Conservation (phyloP, 2,113 vertebrate species). For the Neopipo cinnamomea region DNA sequence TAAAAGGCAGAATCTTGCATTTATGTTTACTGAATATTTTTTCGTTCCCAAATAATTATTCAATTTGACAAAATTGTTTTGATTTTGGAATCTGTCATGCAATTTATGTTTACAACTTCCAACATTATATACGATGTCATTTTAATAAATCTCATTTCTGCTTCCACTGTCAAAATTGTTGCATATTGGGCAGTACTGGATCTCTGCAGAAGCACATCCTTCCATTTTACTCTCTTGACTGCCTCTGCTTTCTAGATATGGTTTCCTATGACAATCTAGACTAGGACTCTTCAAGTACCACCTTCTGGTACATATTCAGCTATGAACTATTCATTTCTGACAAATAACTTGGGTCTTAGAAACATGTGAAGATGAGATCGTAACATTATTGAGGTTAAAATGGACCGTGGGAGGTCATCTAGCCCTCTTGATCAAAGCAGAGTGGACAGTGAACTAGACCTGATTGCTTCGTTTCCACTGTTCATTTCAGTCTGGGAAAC, state of each 20-base stretch:
- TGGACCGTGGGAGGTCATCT: not conserved
- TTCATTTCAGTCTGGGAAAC: not conserved
- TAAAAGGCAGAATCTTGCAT: not conserved
- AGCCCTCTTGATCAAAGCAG: not conserved
- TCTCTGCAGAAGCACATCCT: not conserved
- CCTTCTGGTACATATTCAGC: not conserved
- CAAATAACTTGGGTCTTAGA: not conserved
- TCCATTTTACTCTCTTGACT: not conserved
- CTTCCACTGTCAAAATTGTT: not conserved
- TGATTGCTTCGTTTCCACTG: not conserved
- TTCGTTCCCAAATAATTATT: not conserved
- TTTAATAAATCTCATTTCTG: constrained; percentile 9
- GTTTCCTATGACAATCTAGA: not conserved
- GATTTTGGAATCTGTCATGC: not conserved
- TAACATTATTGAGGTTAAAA: not conserved
- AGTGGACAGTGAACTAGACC: not conserved
- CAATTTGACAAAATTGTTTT: not conserved
- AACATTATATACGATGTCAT: not conserved
- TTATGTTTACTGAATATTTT: not conserved
- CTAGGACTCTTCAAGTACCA: not conserved
- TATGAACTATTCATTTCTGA: not conserved
- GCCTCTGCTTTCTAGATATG: not conserved
- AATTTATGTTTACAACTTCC: not conserved
- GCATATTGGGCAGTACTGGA: not conserved
- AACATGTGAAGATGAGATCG: not conserved